Conservation (phyloP, 2,888 invertebrate genomes). For the Graphium colonna region DNA sequence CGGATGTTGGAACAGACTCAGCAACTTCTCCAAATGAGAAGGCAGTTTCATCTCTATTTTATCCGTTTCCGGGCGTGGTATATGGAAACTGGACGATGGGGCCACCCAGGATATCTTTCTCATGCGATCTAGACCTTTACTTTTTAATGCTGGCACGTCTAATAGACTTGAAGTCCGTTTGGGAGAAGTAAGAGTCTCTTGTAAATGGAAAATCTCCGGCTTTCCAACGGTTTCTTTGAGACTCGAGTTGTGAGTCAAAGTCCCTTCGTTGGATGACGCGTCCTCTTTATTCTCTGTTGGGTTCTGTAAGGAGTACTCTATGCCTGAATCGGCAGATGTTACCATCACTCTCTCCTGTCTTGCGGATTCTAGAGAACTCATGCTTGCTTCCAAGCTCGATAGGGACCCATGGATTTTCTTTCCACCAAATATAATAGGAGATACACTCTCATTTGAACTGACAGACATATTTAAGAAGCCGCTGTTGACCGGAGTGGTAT, state of each 20-base stretch:
- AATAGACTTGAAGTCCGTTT: constrained; percentile 64
- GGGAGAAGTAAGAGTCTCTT: constrained; percentile 59
- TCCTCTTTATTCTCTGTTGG: constrained; percentile 63
- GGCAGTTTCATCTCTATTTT: constrained; percentile 63
- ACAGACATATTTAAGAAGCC: constrained; percentile 61
- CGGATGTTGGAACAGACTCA: constrained; percentile 84
- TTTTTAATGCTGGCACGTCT: constrained; percentile 69
- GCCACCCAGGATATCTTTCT: constrained; percentile 83
- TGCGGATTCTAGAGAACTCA: constrained; percentile 70
- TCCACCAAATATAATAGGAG: constrained; percentile 66
- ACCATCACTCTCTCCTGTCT: constrained; percentile 65
- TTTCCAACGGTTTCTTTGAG: constrained; percentile 55
- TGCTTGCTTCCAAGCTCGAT: constrained; percentile 73
- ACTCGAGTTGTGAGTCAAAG: constrained; percentile 69
- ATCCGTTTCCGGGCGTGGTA: constrained; percentile 58
- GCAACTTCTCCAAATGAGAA: constrained; percentile 82
- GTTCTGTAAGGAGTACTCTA: constrained; percentile 68
- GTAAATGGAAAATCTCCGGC: constrained; percentile 36
- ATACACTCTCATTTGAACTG: constrained; percentile 73
- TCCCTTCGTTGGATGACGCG: constrained; percentile 72
- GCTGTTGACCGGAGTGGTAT: constrained; percentile 59
- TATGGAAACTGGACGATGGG: constrained; percentile 65
- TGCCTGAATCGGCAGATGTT: constrained; percentile 72
- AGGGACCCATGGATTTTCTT: constrained; percentile 69
- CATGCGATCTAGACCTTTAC: constrained; percentile 63